phyloP scores from a whole-genome alignment of 92 coral and sea anemone genomes.

The Phenganax stokvisi region DNA sequence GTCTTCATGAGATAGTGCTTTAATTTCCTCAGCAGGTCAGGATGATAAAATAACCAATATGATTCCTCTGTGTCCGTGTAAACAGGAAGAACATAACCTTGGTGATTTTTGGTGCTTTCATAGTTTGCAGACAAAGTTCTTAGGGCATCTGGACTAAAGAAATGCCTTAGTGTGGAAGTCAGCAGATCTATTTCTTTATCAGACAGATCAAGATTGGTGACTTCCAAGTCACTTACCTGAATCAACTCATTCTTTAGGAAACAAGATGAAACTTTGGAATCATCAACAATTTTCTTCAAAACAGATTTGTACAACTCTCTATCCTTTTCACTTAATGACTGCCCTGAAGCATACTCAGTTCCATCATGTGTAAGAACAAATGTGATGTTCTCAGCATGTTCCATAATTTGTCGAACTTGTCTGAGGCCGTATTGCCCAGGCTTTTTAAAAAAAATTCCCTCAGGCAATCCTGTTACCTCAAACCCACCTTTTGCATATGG shows the following conservation, averaged over 20 bases:
- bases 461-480: constrained; percentile 14
- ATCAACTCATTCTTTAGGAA: background rate
- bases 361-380: background rate
- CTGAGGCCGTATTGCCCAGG: constrained; percentile 13
- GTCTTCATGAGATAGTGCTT: background rate
- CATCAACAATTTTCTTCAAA: background rate
- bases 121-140: background rate
- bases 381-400: background rate
- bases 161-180: background rate
- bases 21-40: constrained; percentile 2
- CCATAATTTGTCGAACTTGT: constrained; percentile 4
- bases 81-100: constrained; percentile 6
- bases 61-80: constrained; percentile 11
- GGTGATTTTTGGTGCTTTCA: background rate
- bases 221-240: background rate
- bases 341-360: too few species aligned
- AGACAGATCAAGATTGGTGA: background rate
- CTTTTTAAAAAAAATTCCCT: constrained; percentile 1
- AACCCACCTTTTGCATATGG: background rate
- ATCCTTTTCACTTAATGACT: background rate
- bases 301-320: background rate
- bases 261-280: background rate
- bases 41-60: constrained; percentile 19
- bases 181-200: background rate
- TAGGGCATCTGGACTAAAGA: background rate